Conservation (phyloP, 2,888 invertebrate species). For the Malthinus seriepunctatus region DNA sequence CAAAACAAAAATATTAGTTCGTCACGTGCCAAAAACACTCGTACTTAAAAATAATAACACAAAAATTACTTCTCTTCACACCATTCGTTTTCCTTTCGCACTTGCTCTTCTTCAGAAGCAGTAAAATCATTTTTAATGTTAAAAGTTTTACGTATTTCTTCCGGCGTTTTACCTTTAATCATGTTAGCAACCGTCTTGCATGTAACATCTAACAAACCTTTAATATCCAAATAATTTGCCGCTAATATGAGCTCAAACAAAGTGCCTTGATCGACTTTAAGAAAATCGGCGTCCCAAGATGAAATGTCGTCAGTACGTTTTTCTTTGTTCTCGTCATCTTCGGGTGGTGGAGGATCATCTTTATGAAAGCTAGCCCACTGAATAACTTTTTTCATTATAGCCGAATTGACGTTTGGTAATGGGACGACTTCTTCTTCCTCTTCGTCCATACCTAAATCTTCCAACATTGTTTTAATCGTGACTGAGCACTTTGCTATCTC, state of each 20-base stretch:
- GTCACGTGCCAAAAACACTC: no score
- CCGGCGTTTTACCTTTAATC: conserved; percentile 98
- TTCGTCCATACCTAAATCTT: conserved; percentile 89
- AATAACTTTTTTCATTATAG: conserved; percentile 92
- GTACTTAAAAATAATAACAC: no score
- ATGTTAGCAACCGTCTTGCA: conserved; percentile 98
- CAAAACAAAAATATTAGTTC: no score
- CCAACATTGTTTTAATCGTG: conserved; percentile 98
- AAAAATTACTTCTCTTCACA: conserved; percentile 77
- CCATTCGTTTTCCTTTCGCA: conserved; percentile 96
- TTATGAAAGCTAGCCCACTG: conserved; percentile 94
- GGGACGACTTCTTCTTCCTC: conserved; percentile 95
- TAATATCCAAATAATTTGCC: conserved; percentile 96
- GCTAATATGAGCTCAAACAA: conserved; percentile 95
- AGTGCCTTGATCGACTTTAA: conserved; percentile 98
- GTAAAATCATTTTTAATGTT: conserved; percentile 97
- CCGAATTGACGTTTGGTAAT: conserved; percentile 95
- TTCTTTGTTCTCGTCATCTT: conserved; percentile 97
- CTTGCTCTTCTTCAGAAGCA: conserved; percentile 96
- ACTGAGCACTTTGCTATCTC: conserved; percentile 98
- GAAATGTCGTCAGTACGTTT: conserved; percentile 99
- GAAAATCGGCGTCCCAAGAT: conserved; percentile 98
- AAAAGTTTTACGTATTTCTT: conserved; percentile 95
- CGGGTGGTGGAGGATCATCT: conserved; percentile 93
- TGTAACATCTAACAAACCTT: conserved; percentile 93